A percentile compares a stretch with the other conserved stretches of the same genome.
Conservation (phyloP, 2,888 invertebrate genomes). For the Sussaba pulchella region DNA sequence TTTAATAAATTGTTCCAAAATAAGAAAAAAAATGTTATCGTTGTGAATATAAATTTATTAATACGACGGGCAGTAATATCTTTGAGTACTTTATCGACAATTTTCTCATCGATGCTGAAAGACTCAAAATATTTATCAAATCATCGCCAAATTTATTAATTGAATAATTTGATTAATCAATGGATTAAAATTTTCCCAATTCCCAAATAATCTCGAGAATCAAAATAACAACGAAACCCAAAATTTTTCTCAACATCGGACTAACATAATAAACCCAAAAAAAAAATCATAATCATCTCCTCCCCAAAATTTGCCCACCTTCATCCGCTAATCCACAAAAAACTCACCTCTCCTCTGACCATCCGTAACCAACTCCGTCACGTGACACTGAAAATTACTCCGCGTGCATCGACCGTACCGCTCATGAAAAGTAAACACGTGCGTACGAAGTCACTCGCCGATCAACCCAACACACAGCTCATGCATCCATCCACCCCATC, state of each 20-base stretch:
- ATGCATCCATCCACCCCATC: conserved; percentile 9
- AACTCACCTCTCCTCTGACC: too few species aligned
- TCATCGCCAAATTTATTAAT: neutral
- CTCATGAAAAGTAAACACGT: conserved; percentile 19
- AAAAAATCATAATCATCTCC: too few species aligned
- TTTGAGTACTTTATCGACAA: neutral
- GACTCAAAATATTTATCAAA: neutral
- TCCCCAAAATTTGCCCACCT: too few species aligned
- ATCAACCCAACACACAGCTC: conserved; percentile 3
- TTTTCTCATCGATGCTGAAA: too few species aligned
- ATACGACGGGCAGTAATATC: neutral
- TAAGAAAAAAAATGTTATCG: neutral
- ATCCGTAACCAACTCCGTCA: too few species aligned
- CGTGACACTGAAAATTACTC: neutral
- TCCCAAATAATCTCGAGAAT: too few species aligned
- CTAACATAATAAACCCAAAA: too few species aligned
- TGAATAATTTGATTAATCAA: too few species aligned
- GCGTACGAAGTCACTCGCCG: conserved; percentile 24
- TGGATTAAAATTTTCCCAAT: too few species aligned
- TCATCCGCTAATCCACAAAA: too few species aligned
- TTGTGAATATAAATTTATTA: conserved; percentile 1
- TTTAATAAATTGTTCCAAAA: conserved; percentile 11
- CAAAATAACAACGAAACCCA: too few species aligned
- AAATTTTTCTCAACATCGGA: too few species aligned
- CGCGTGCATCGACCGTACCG: conserved; percentile 50